Evolutionary conservation across 2,888 invertebrate species (phyloP).

Genomic region (Xanthorhoe spadicearia): DNA sequence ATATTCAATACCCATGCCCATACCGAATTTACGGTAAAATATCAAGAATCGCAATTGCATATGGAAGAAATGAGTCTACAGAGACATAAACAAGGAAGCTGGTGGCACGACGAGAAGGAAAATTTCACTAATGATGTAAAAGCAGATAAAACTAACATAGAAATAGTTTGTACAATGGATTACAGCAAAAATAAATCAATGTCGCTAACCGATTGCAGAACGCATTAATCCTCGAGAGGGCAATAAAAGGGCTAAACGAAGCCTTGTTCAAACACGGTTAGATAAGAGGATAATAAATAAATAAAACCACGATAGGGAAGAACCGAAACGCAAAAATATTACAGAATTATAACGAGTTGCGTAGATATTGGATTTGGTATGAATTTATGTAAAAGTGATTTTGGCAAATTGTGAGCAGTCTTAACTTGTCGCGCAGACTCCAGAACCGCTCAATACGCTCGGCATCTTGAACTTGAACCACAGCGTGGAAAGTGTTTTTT

Average conservation of each 20-base stretch:
- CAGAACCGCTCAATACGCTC: slow-evolving; percentile 73
- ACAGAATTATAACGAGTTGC: slow-evolving; percentile 16
- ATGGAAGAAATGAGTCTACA: neutral
- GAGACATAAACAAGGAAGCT: neutral
- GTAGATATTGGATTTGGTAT: slow-evolving; percentile 19
- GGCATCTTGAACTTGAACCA: slow-evolving; percentile 80
- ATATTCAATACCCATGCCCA: slow-evolving; percentile 31
- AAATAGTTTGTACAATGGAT: neutral
- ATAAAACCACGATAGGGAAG: slow-evolving; percentile 46
- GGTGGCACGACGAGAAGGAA: no score
- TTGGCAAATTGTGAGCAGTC: slow-evolving; percentile 48
- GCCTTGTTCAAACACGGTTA: slow-evolving; percentile 66
- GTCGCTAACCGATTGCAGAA: slow-evolving; percentile 53
- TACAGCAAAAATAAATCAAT: slow-evolving; percentile 53
- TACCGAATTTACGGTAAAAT: slow-evolving; percentile 25
- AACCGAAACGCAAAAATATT: slow-evolving; percentile 23
- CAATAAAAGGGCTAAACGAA: slow-evolving; percentile 66
- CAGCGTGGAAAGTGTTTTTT: slow-evolving; percentile 54
- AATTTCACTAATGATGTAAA: neutral
- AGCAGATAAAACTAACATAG: neutral
- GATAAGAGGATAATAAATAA: slow-evolving; percentile 71
- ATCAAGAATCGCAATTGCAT: neutral
- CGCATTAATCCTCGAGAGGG: slow-evolving; percentile 55
- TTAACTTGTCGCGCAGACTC: slow-evolving; percentile 66
- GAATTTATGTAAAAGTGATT: slow-evolving; percentile 41